Base-by-base conservation (phyloP, 2,113 vertebrate species). In the Epinephelus lanceolatus region DNA sequence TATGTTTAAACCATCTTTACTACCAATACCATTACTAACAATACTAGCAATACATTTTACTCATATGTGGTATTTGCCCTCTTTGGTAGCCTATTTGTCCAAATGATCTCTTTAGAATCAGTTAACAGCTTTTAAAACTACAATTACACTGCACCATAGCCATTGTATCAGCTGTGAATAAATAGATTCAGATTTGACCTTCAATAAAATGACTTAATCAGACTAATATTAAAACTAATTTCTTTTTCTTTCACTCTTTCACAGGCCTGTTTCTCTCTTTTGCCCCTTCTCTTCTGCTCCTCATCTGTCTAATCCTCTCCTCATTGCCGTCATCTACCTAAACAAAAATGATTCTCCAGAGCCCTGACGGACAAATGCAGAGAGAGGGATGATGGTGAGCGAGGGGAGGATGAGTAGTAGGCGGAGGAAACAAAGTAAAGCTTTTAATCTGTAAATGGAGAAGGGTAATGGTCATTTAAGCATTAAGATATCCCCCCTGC, bases 391-490 rank as follows among this genome's bases (percentile, higher is more conserved):
- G 88, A 55, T 62, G 68, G 55, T 66, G 59, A 78, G 81, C 17
- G 25, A 65, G 72, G 56, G 80, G 47, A 76, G 83, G 83, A 65
- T 71, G 83, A 86, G 87, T 33, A 68, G 87, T 33, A 72, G 81
- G 88, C 51, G 37, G 82, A 80, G 88, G 89, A 92, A 92, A 92
- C 91, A 90, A 90, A 93, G 92, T 92, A 94, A 94, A 94, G 93
- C 93, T 94, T 94, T 94, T 94, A 94, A 94, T 94, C 93, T 94
- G 92, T 92, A 94, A 94, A 94, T 93, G 89, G 92, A 90, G 86
- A 87, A 72, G 87, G 86, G 86, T 92, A 94, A 94, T 91, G 89
- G 92, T 92, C 84, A 93, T 93, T 93, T 91, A 93, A 83, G 87
- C 92, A 94, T 93, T 94, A 92, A 92, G 92, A 85, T 86, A 87